These are phyloP conservation scores for pig (Sus scrofa) DNA, from an alignment of 2,113 vertebrate species.

Conservation along the genomic window DNA sequence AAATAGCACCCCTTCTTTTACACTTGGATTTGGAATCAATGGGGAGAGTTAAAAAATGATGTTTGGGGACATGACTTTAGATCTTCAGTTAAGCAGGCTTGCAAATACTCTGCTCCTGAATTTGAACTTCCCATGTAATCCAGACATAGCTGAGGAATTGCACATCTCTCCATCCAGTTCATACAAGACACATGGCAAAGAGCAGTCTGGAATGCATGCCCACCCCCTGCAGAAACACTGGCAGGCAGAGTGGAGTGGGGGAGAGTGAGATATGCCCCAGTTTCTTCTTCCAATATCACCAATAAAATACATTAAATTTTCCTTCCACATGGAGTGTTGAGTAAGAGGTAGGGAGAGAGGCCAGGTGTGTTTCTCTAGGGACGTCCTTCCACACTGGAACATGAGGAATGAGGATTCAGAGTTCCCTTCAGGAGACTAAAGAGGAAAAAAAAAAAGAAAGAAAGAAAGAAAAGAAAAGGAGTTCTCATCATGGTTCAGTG, in stretches of 20 bases:
- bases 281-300: not conserved
- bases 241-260: not conserved
- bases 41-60: not conserved
- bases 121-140: not conserved
- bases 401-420: not conserved
- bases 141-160: not conserved
- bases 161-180: not conserved
- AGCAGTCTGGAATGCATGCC: not conserved
- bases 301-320: not conserved
- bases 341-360: not conserved
- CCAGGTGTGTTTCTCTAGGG: not conserved
- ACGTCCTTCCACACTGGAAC: not conserved
- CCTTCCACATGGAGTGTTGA: not conserved
- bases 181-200: not conserved
- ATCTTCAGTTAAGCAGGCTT: not conserved
- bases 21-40: not conserved
- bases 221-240: not conserved
- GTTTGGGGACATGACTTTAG: not conserved
- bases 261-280: not conserved
- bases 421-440: not conserved
- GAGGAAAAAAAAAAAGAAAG: too few relatives aligned
- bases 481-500: too few relatives aligned
- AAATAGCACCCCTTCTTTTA: not conserved
- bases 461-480: too few relatives aligned
- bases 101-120: not conserved